Evolutionary conservation across 1,140 invertebrate species (phyloP), one percentile per base, ranked within the genome.

Genomic region (Sycophaga agraensis): DNA sequence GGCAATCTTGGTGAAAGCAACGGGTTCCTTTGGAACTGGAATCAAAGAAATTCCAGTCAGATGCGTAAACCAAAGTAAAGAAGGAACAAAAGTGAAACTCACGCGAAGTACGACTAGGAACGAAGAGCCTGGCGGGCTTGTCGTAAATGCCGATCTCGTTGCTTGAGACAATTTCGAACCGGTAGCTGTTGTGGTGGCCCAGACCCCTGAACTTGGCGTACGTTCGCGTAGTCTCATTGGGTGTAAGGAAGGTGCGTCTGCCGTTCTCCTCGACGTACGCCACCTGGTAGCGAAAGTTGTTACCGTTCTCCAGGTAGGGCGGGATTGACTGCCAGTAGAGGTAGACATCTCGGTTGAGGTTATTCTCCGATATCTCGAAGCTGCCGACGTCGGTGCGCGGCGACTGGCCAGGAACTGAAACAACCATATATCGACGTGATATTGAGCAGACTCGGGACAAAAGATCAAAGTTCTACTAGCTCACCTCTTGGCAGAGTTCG

Each of bases 241-340:
- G 81, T 42, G 39, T 50, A n/a, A 70, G 48, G 48, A 57, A 65
- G 35, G 76, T 19, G 14, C 63, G 70, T 14, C 58, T 57, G 4
- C 76, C 76, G 64, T 76, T 75, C 54, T 82, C 81, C 53, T 80
- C 70, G 0, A 81, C 72, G 19, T 68, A 51, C 35, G 75, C 65
- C 26, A 79, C 67, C n/a, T 70, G 61, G 65, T 82, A 84, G 17
- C 65, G 74, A 68, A 86, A 86, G 53, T 83, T 76, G 19, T 82
- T 76, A 6, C 85, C 86, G 69, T 86, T 86, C 48, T 88, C 81
- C 59, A 86, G 78, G 68, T 83, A 83, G 8, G 79, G 74, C 21
- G 84, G 82, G 48, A 91, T 83, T 54, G 85, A 79, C 70, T 88
- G 85, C 88, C 89, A 91, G 72, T 89, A 90, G 17, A 90, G 75